phyloP scores from a whole-genome alignment of 2,113 vertebrate genomes.

The Junco hyemalis region DNA sequence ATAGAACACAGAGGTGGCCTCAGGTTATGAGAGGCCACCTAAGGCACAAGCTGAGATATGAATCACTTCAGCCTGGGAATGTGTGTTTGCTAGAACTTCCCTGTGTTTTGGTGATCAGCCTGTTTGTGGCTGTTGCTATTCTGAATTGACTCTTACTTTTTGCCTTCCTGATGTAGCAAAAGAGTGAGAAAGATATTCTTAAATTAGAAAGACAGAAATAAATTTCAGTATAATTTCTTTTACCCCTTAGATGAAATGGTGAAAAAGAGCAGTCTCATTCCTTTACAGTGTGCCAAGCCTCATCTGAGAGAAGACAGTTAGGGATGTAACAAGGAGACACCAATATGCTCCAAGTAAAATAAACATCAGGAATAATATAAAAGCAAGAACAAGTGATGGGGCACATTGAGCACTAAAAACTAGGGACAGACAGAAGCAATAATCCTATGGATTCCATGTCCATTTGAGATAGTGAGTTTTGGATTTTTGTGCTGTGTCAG shows the following conservation, averaged over 20 bases:
- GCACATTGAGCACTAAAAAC: neutral
- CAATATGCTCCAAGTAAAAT: neutral
- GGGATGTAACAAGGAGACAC: neutral
- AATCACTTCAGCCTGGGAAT: neutral
- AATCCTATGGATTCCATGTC: neutral
- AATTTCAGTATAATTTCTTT: neutral
- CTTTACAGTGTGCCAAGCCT: neutral
- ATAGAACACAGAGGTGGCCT: neutral
- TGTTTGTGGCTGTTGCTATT: neutral
- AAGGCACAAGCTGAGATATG: neutral
- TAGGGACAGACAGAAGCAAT: neutral
- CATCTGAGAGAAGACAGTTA: neutral
- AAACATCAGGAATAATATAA: rapidly evolving
- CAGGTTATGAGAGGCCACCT: neutral
- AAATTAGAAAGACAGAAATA: neutral
- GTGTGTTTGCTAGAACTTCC: rapidly evolving
- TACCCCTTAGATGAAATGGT: neutral
- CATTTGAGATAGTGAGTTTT: neutral
- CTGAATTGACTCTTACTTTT: neutral
- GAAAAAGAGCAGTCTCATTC: neutral
- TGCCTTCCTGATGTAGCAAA: neutral
- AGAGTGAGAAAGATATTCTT: neutral
- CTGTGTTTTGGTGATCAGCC: neutral
- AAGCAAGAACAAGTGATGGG: neutral
- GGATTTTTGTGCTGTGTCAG: neutral